Conservation (phyloP, 2,113 vertebrate genomes). For the Epinephelus cyanopodus region DNA sequence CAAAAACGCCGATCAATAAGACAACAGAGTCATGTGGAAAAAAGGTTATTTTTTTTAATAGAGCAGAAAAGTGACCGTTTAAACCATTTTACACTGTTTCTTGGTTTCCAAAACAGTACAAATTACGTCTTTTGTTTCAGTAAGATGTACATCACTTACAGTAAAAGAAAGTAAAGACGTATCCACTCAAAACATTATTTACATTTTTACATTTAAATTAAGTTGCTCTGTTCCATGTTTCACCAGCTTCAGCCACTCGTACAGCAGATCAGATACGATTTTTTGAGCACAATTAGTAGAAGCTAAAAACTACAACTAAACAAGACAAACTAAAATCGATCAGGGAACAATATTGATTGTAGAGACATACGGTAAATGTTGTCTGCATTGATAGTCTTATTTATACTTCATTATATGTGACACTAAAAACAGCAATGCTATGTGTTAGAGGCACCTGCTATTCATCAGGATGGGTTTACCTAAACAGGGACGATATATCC, state of each 20-base stretch:
- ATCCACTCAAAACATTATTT: conserved; percentile 52
- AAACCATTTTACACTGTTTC: conserved; percentile 28
- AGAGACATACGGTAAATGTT: neutral
- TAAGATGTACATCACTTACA: conserved; percentile 51
- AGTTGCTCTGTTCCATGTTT: conserved; percentile 34
- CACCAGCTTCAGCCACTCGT: conserved; percentile 6
- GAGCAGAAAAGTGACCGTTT: conserved; percentile 53
- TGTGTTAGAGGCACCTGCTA: conserved; percentile 18
- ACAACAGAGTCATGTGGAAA: neutral
- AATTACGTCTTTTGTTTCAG: conserved; percentile 28
- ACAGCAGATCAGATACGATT: neutral
- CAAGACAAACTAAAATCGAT: neutral
- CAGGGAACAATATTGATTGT: conserved; percentile 3
- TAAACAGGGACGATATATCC: neutral
- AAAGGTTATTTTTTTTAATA: conserved; percentile 49
- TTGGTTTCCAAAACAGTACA: conserved; percentile 59
- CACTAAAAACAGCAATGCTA: neutral
- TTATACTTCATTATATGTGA: neutral
- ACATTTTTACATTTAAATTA: conserved; percentile 63
- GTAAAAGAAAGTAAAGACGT: conserved; percentile 35
- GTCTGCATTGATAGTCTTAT: neutral
- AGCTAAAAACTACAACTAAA: conserved; percentile 10
- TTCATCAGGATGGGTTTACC: neutral
- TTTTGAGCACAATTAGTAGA: neutral
- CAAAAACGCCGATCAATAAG: neutral